Conservation (phyloP, 1,140 invertebrate species). For the Heliconius melpomene region DNA sequence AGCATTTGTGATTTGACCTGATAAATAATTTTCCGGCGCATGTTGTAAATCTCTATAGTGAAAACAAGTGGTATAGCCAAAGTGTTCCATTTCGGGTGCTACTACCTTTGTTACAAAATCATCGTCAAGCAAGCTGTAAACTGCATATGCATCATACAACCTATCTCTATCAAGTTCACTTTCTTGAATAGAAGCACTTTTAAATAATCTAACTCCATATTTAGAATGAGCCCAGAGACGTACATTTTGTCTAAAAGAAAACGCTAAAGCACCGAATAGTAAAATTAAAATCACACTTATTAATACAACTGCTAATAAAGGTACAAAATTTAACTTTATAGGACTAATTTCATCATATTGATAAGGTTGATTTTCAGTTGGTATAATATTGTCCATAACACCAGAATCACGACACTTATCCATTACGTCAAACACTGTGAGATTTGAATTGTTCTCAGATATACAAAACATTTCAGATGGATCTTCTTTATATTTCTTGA, state of each 20-base stretch:
- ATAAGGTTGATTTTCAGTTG: slow-evolving; percentile 81
- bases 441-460: slow-evolving; percentile 82
- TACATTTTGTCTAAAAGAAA: slow-evolving; percentile 89
- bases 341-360: slow-evolving; percentile 79
- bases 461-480: slow-evolving; percentile 84
- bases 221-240: slow-evolving; percentile 88
- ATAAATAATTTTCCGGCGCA: slow-evolving; percentile 86
- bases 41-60: slow-evolving; percentile 88
- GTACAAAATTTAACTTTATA: slow-evolving; percentile 84
- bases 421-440: slow-evolving; percentile 84
- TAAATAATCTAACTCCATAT: slow-evolving; percentile 88
- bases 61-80: slow-evolving; percentile 87
- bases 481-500: slow-evolving; percentile 86
- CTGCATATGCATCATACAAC: slow-evolving; percentile 92
- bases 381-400: slow-evolving; percentile 88
- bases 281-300: slow-evolving; percentile 87
- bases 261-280: slow-evolving; percentile 85
- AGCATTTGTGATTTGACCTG: slow-evolving; percentile 89
- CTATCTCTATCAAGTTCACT: slow-evolving; percentile 88
- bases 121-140: slow-evolving; percentile 94
- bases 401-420: slow-evolving; percentile 86
- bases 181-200: slow-evolving; percentile 86
- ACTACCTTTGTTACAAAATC: slow-evolving; percentile 90
- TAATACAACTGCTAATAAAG: slow-evolving; percentile 87
- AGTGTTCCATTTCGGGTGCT: slow-evolving; percentile 90